Evolutionary conservation across 2,113 vertebrate genomes (phyloP), one percentile per base, ranked within the genome.

Genomic region (Scalopus aquaticus): DNA sequence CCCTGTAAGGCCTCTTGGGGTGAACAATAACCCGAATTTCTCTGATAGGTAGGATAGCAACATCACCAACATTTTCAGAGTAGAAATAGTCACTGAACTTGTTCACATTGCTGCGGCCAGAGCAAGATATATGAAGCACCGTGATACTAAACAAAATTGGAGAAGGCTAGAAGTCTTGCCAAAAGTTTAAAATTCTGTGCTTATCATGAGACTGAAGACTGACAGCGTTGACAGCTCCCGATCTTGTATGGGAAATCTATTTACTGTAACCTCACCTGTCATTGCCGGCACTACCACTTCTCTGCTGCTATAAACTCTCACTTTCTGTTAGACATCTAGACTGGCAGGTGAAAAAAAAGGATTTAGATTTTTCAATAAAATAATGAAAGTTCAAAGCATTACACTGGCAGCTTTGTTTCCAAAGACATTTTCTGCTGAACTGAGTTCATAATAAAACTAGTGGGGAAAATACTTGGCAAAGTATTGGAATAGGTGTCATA

Each of bases 211-310:
- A 67, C 28, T 64, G 90, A 86, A 76, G 72, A 82, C 49, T 97
- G 90, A 88, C 83, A 97, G 28, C 4, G n/a, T 4, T 97, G 97
- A 98, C 97, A 97, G 95, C 73, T 77, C 24, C 42, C 97, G 92
- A 94, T 96, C 93, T 95, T 96, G 30, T 72, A 88, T 85, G 87
- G 96, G 58, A 54, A 95, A 98, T 88, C 35, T 95, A 93, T 96
- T 97, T 95, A 95, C 81, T 90, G 84, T 46, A 91, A 89, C 84
- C 44, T 90, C 74, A 96, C 42, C 93, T 98, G 97, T 98, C 97
- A 97, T 3, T 96, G 95, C 22, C 78, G 81, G 49, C 92, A 96
- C 96, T 94, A 84, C 51, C 84, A 96, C 39, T 95, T 97, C 84
- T 0, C 0, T 92, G 72, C 26, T 69, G 1, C 9, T 93, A 49